Evolutionary conservation across 2,888 invertebrate genomes (phyloP).

Genomic region (Lampropteryx suffumata): DNA sequence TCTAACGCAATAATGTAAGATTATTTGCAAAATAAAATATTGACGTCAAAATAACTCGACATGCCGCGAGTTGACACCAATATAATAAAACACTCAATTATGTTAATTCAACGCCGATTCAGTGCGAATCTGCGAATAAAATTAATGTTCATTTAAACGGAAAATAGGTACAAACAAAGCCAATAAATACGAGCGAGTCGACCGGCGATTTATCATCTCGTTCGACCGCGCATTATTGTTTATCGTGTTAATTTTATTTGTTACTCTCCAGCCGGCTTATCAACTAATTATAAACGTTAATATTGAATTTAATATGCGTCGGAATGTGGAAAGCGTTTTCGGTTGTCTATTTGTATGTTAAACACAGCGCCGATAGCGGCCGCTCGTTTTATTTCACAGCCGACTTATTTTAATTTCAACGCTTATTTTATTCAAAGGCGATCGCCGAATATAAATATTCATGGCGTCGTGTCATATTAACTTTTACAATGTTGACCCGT

Average conservation of each 20-base stretch:
- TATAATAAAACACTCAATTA: constrained; percentile 73
- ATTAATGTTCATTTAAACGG: constrained; percentile 77
- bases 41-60: constrained; percentile 42
- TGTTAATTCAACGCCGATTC: constrained; percentile 76
- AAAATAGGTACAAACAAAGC: constrained; percentile 68
- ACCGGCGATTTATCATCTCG: constrained; percentile 72
- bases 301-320: constrained; percentile 64
- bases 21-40: constrained; percentile 44
- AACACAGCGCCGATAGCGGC: constrained; percentile 47
- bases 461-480: constrained; percentile 41
- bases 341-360: constrained; percentile 59
- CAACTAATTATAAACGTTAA: constrained; percentile 69
- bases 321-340: constrained; percentile 70
- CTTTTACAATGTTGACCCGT: constrained; percentile 42
- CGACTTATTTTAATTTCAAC: constrained; percentile 63
- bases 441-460: constrained; percentile 53
- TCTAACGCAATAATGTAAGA: constrained; percentile 26
- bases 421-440: constrained; percentile 58
- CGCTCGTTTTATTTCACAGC: constrained; percentile 55
- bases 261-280: constrained; percentile 65
- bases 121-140: constrained; percentile 75
- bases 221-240: constrained; percentile 70
- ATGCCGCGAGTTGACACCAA: constrained; percentile 51
- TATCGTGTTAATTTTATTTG: constrained; percentile 78
- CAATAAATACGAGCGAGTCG: constrained; percentile 68